Evolutionary conservation across 2,797 vertebrate genomes (phyloP).

Genomic region (Dipus sagitta): DNA sequence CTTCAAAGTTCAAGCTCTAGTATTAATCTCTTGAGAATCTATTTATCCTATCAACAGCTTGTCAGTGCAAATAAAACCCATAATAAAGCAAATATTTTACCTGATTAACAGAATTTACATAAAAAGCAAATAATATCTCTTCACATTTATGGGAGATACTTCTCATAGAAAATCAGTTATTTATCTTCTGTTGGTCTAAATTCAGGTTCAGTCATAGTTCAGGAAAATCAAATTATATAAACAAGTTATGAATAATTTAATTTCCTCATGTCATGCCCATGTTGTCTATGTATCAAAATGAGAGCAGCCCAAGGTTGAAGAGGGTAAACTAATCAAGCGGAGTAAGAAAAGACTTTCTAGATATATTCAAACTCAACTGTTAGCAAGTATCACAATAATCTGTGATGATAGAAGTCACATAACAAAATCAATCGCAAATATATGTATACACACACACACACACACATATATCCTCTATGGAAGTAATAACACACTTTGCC

Average conservation of each 20-base stretch:
- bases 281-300: slow-evolving; percentile 81
- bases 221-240: slow-evolving; percentile 84
- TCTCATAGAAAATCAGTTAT: slow-evolving; percentile 51
- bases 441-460: not conserved
- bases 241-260: slow-evolving; percentile 84
- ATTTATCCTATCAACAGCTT: not conserved
- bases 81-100: slow-evolving; percentile 37
- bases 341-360: slow-evolving; percentile 51
- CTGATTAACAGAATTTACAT: slow-evolving; percentile 44
- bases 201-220: slow-evolving; percentile 83
- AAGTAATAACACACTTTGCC: not conserved
- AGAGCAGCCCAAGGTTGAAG: slow-evolving; percentile 80
- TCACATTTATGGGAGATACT: slow-evolving; percentile 32
- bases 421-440: not conserved
- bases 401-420: not conserved
- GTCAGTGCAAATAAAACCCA: not conserved
- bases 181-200: slow-evolving; percentile 74
- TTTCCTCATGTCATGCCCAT: slow-evolving; percentile 80
- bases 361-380: slow-evolving; percentile 57
- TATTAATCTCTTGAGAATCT: slow-evolving; percentile 7
- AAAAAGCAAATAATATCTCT: slow-evolving; percentile 40
- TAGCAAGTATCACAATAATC: not conserved
- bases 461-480: too few species aligned
- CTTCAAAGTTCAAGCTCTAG: not conserved
- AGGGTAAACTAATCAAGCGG: slow-evolving; percentile 67